Percentiles rank a stretch among this genome's conserved stretches.
Conservation (phyloP, 2,797 vertebrate genomes). For the Falco peregrinus region DNA sequence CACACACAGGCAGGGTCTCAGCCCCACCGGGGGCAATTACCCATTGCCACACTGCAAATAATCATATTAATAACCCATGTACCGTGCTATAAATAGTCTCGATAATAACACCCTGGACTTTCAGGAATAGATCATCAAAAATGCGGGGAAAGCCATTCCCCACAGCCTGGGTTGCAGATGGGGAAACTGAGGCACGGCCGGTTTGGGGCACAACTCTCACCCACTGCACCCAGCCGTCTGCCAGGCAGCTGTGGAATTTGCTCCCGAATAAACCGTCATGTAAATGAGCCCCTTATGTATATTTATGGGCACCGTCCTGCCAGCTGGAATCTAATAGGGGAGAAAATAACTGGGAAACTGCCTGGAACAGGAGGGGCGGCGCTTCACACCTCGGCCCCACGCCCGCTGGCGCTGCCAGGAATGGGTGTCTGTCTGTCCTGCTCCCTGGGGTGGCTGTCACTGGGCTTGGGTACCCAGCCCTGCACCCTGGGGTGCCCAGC, state of each 20-base stretch:
- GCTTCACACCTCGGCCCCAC: neutral
- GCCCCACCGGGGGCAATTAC: neutral
- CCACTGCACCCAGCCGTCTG: neutral
- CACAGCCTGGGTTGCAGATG: neutral
- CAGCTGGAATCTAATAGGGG: slow-evolving; percentile 61
- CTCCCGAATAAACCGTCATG: slow-evolving; percentile 48
- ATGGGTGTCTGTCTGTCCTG: neutral
- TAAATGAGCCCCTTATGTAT: slow-evolving; percentile 59
- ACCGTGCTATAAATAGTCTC: slow-evolving; percentile 16
- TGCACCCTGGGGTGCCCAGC: neutral
- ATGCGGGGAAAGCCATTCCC: neutral
- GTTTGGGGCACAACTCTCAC: neutral
- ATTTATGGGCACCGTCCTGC: slow-evolving; percentile 52
- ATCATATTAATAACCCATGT: slow-evolving; percentile 19
- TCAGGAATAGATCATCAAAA: slow-evolving; percentile 16
- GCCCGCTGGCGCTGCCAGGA: fast-evolving
- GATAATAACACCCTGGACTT: slow-evolving; percentile 40
- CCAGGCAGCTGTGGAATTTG: slow-evolving; percentile 59
- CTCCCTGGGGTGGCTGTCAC: neutral
- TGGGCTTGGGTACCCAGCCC: neutral
- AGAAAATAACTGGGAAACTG: slow-evolving; percentile 59
- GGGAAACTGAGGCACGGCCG: slow-evolving; percentile 57
- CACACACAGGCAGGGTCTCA: neutral
- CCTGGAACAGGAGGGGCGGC: slow-evolving; percentile 1
- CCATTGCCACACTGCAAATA: neutral